Percentiles rank a stretch among this genome's conserved stretches.
Evolutionary conservation across 2,113 vertebrate species (phyloP).

Genomic region (Salvelinus namaycush): DNA sequence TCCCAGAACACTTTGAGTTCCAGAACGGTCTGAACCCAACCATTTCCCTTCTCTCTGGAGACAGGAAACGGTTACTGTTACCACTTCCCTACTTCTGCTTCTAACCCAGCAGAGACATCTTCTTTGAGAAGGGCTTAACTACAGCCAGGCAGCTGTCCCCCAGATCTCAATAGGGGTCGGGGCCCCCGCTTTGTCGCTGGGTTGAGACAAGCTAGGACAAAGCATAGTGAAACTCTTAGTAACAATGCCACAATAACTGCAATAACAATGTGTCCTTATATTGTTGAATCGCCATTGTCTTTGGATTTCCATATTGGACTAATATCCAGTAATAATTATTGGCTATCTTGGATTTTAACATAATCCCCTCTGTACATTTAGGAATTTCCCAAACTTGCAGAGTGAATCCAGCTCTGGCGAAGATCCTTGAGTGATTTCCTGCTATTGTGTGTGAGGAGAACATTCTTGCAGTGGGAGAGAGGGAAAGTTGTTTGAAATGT

Average conservation of each 20-base stretch:
- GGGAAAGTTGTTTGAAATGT: constrained; percentile 11
- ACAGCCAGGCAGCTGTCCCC: not conserved
- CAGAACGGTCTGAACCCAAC: constrained; percentile 49
- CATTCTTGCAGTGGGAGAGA: constrained; percentile 38
- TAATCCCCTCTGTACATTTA: not conserved
- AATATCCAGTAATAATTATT: no score
- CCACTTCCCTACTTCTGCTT: constrained; percentile 8
- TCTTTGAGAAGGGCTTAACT: not conserved
- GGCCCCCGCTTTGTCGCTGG: not conserved
- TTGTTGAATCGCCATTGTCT: no score
- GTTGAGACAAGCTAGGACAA: not conserved
- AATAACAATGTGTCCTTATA: not conserved
- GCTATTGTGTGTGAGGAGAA: constrained; percentile 51
- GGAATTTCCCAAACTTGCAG: constrained; percentile 7
- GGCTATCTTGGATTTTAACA: not conserved
- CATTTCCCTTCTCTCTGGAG: constrained; percentile 60
- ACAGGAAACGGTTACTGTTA: constrained; percentile 52
- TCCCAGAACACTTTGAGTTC: constrained; percentile 13
- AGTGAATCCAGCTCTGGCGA: constrained; percentile 12
- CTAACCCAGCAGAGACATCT: not conserved
- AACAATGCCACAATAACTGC: not conserved
- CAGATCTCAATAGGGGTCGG: not conserved
- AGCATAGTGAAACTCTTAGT: no score
- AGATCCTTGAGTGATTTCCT: constrained; percentile 59
- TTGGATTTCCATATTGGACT: no score